Percentiles rank a stretch among this genome's conserved stretches.
Conservation (phyloP, 2,113 vertebrate species). For the Cynocephalus volans region DNA sequence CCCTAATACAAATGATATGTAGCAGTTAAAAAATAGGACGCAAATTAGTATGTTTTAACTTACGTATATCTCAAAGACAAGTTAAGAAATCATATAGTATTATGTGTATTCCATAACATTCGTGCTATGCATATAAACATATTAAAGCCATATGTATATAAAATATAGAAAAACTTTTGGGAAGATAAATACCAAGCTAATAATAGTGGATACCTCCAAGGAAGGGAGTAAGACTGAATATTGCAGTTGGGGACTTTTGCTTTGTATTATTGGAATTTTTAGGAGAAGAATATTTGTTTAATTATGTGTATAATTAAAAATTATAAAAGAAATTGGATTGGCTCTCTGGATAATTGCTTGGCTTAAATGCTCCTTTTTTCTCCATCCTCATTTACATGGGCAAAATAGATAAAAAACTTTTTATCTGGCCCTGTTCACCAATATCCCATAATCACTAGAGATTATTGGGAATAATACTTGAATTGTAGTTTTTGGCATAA, state of each 20-base stretch:
- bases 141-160: neutral
- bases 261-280: constrained; percentile 66
- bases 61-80: neutral
- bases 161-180: neutral
- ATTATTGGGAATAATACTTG: constrained; percentile 55
- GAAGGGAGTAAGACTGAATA: neutral
- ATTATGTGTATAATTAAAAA: constrained; percentile 75
- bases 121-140: neutral
- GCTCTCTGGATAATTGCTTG: constrained; percentile 55
- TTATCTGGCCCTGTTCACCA: neutral
- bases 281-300: constrained; percentile 70
- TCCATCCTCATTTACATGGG: constrained; percentile 16
- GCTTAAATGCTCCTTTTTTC: constrained; percentile 36
- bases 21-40: neutral
- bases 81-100: neutral
- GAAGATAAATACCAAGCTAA: neutral
- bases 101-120: neutral
- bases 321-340: constrained; percentile 70
- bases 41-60: neutral
- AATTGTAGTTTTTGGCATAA: constrained; percentile 29
- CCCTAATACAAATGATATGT: neutral
- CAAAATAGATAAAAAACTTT: constrained; percentile 30
- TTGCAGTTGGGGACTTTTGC: neutral
- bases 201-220: neutral
- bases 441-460: neutral